Evolutionary conservation across 2,113 vertebrate species (phyloP).

Genomic region (Psammodynastes pulverulentus): DNA sequence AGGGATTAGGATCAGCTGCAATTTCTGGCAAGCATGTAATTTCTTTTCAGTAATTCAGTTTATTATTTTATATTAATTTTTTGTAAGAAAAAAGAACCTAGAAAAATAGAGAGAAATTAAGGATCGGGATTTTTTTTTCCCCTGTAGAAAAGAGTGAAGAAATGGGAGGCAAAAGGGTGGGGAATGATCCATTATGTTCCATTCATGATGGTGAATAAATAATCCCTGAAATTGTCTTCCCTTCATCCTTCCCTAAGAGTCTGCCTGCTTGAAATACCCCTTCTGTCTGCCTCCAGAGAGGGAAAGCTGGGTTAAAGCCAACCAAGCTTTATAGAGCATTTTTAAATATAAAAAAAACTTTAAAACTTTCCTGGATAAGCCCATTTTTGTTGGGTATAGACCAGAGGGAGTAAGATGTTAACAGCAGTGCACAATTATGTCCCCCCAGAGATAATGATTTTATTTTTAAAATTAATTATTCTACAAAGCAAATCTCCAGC

Average conservation of each 20-base stretch:
- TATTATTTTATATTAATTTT: not conserved
- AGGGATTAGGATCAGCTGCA: not conserved
- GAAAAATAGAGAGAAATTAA: not conserved
- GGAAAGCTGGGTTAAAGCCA: not conserved
- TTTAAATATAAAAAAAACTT: not conserved
- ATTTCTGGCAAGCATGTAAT: not conserved
- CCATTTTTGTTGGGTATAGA: not conserved
- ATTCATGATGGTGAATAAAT: not conserved
- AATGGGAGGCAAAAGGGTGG: too few species aligned
- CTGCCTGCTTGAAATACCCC: not conserved
- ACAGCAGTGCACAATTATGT: not conserved
- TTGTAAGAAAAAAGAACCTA: not conserved
- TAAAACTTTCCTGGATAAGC: not conserved
- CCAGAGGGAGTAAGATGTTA: not conserved
- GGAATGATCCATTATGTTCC: not conserved
- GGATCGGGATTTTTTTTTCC: not conserved
- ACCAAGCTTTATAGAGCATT: not conserved
- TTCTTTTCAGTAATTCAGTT: not conserved
- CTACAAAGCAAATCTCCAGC: not conserved
- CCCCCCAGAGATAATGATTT: not conserved
- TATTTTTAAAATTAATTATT: not conserved
- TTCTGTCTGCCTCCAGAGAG: too few species aligned
- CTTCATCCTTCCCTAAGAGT: not conserved
- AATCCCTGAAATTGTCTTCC: not conserved
- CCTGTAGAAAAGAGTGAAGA: not conserved